Conservation (phyloP, 1,140 invertebrate genomes). For the Drosophila seguyi region DNA sequence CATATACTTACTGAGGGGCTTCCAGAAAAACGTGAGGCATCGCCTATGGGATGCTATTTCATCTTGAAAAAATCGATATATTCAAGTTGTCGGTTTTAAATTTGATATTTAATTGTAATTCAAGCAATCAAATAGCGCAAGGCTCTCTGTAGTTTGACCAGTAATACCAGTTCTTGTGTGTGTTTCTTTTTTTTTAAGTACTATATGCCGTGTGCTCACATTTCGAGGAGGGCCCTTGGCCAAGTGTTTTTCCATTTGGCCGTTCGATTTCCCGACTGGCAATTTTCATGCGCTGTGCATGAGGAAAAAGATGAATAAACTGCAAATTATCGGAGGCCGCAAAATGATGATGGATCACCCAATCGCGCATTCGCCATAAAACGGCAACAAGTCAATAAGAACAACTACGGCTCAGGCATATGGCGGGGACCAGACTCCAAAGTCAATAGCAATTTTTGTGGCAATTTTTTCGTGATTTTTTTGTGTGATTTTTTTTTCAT, state of each 20-base stretch:
- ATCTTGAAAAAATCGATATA: neutral
- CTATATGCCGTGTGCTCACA: conserved; percentile 5
- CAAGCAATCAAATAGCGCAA: conserved; percentile 4
- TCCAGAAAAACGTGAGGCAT: neutral
- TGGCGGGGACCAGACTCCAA: conserved; percentile 36
- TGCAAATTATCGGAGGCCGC: conserved; percentile 66
- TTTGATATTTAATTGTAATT: conserved; percentile 20
- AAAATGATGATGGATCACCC: conserved; percentile 79
- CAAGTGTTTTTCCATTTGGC: conserved; percentile 15
- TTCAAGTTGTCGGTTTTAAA: conserved; percentile 9
- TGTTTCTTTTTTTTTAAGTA: neutral
- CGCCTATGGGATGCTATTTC: neutral
- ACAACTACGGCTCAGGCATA: conserved; percentile 55
- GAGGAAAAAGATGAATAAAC: conserved; percentile 48
- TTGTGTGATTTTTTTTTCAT: conserved; percentile 6
- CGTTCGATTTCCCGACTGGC: conserved; percentile 48
- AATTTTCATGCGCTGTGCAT: conserved; percentile 58
- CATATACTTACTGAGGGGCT: neutral
- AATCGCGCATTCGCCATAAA: conserved; percentile 76
- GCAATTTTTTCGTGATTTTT: conserved; percentile 68
- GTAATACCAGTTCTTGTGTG: conserved; percentile 5
- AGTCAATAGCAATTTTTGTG: conserved; percentile 77
- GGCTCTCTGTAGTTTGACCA: conserved; percentile 1
- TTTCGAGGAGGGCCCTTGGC: neutral
- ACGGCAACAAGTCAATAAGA: conserved; percentile 81